These are phyloP conservation scores for Tokudaia tokunoshimensis DNA, from an alignment of 2,797 vertebrate genomes.

Conservation along the genomic window DNA sequence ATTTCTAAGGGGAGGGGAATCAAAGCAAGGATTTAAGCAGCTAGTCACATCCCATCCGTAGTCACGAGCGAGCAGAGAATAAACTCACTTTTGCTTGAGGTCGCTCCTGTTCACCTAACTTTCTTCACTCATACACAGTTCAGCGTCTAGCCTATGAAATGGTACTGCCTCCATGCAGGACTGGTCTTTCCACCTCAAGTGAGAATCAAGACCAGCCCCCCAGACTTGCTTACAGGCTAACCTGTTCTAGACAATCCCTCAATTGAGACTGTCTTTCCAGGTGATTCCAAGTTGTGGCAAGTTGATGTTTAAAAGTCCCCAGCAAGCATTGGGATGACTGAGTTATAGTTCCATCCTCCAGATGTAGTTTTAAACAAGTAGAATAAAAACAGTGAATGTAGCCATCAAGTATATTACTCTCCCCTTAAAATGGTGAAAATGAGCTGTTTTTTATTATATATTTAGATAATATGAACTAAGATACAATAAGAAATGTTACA, in stretches of 20 bases:
- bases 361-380: conserved; percentile 33
- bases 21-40: background rate
- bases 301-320: background rate
- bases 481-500: conserved; percentile 52
- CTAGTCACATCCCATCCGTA: background rate
- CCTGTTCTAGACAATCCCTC: background rate
- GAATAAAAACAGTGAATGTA: background rate
- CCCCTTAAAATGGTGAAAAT: background rate
- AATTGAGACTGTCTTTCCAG: background rate
- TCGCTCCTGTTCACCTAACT: background rate
- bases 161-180: background rate
- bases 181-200: background rate
- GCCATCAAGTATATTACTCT: conserved; percentile 33
- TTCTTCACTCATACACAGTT: background rate
- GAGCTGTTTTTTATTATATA: conserved; percentile 39
- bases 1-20: background rate
- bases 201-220: background rate
- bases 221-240: background rate
- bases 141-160: background rate
- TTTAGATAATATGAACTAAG: conserved; percentile 65
- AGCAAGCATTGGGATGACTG: background rate
- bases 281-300: background rate
- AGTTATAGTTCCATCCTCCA: background rate
- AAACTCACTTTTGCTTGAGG: background rate
- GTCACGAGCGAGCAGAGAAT: background rate